phyloP scores from a whole-genome alignment of 1,140 invertebrate genomes.

The Bombus superbus region DNA sequence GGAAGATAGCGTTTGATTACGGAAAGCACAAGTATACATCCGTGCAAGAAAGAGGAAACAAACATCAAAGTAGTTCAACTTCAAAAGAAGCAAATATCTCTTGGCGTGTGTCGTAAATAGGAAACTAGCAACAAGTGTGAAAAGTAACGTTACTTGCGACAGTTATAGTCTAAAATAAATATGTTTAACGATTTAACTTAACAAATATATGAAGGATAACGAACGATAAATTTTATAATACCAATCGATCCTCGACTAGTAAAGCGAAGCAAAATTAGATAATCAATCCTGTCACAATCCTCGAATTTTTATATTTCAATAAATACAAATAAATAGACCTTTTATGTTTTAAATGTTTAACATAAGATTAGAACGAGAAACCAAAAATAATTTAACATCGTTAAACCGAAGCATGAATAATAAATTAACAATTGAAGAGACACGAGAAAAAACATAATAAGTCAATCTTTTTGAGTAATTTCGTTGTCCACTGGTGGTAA shows the following conservation, averaged over 20 bases:
- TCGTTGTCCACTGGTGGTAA: too few relatives aligned
- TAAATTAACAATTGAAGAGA: neutral
- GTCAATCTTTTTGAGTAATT: too few relatives aligned
- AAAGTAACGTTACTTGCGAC: neutral
- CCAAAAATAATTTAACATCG: too few relatives aligned
- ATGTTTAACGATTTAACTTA: neutral
- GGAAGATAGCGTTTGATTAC: neutral
- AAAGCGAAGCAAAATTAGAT: too few relatives aligned
- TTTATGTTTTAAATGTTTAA: too few relatives aligned
- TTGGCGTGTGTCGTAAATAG: neutral
- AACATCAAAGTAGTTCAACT: neutral
- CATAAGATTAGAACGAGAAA: too few relatives aligned
- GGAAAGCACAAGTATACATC: conserved; percentile 11
- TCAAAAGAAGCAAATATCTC: conserved; percentile 13
- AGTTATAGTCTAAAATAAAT: neutral
- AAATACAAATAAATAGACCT: neutral
- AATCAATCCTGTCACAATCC: neutral
- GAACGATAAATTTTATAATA: neutral
- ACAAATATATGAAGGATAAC: conserved; percentile 29
- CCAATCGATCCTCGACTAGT: neutral
- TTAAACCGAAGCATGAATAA: neutral
- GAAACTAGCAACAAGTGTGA: neutral
- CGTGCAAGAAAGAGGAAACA: neutral
- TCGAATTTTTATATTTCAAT: too few relatives aligned
- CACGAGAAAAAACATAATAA: too few relatives aligned